Conservation (phyloP, 2,113 vertebrate genomes). For the Okapia johnstoni region DNA sequence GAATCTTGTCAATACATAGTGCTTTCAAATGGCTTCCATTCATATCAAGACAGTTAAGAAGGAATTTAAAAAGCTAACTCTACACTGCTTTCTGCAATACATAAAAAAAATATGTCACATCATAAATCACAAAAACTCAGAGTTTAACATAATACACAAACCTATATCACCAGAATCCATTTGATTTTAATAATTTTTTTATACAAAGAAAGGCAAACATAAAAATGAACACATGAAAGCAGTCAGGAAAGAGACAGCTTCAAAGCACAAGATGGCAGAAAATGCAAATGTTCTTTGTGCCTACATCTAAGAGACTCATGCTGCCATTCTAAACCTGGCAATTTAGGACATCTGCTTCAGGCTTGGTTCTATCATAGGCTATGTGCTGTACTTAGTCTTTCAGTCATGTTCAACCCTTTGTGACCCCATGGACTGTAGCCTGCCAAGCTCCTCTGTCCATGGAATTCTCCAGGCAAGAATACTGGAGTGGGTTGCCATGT, state of each 20-base stretch:
- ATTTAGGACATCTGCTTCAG: background rate
- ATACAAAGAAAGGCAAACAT: background rate
- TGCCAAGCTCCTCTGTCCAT: background rate
- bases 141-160: slow-evolving; percentile 15
- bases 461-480: background rate
- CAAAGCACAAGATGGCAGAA: background rate
- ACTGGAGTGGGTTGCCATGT: background rate
- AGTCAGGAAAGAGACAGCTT: background rate
- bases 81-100: background rate
- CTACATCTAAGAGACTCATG: background rate
- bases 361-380: background rate
- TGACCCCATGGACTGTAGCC: background rate
- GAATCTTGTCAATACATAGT: background rate
- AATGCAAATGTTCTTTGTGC: background rate
- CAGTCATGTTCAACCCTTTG: background rate
- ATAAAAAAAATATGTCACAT: background rate
- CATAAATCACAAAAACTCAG: slow-evolving; percentile 35
- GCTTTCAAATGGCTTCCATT: background rate
- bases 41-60: background rate
- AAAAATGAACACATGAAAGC: background rate
- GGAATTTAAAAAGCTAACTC: slow-evolving; percentile 17
- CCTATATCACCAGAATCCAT: background rate
- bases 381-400: background rate
- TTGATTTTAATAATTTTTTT: slow-evolving; percentile 23
- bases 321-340: background rate